Evolutionary conservation across 2,797 vertebrate species (phyloP), one percentile per base, ranked within the genome.

Genomic region (Cossypha polioptera): DNA sequence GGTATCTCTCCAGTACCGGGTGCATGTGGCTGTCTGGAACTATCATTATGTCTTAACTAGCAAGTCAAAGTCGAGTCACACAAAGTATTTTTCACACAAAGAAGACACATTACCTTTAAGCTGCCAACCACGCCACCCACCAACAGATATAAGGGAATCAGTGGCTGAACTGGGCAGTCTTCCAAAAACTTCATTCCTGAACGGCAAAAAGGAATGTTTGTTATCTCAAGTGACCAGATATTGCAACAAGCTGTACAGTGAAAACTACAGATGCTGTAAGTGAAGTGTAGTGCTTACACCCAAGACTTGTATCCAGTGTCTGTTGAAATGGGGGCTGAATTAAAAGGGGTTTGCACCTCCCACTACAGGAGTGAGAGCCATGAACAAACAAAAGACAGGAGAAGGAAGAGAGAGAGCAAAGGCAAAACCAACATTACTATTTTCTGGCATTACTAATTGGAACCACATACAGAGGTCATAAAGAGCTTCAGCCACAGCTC

Each of bases 101-200:
- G 59, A 94, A 88, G n/a, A 58, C 67, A 92, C 79, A 53, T 95
- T 97, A 98, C 97, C 97, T 98, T 98, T 95, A 98, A 93, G 88
- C 97, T 97, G 88, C 98, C 95, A 48, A 97, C 69, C 63, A 98
- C 91, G 1, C 97, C 97, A 51, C 97, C 96, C 90, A 97, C 97
- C 73, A 98, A 81, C 86, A 98, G 95, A 96, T 98, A 98, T 57
- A 98, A 96, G 85, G 96, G 97, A 95, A 98, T 97, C 95, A 97
- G 95, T 76, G 97, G 97, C 74, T 98, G 96, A 68, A 96, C 95
- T 62, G 97, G 98, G 71, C 97, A 97, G 74, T 96, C 95, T 63
- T 98, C 96, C 93, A 98, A 80, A 92, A 97, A 96, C 95, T 97
- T 98, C 95, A 97, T 97, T 94, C 98, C 97, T 98, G 66, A 91